Percentiles rank a stretch among this genome's conserved stretches.
phyloP scores from a whole-genome alignment of 2,113 vertebrate genomes.

The Toxotes jaculatrix region DNA sequence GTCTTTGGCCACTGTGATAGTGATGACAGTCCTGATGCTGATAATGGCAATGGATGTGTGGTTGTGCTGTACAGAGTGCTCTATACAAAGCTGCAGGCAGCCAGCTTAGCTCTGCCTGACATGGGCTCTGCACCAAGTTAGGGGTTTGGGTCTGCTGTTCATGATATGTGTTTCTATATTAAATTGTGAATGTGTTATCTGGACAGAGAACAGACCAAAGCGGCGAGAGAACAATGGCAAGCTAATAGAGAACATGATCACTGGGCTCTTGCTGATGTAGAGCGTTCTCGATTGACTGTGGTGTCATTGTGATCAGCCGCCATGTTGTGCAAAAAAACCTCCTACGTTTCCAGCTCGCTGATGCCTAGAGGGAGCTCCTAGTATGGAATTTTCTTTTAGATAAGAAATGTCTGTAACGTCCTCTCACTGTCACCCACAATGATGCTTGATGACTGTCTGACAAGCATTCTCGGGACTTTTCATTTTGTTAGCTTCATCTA shows the following conservation, averaged over 20 bases:
- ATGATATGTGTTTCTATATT: conserved; percentile 9
- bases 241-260: conserved; percentile 51
- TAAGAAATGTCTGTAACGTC: conserved; percentile 1
- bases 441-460: background rate
- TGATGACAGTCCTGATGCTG: conserved; percentile 69
- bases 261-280: conserved; percentile 22
- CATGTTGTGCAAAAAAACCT: conserved; percentile 38
- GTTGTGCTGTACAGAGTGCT: conserved; percentile 40
- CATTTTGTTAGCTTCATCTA: conserved; percentile 15
- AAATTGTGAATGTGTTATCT: conserved; percentile 22
- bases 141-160: conserved; percentile 31
- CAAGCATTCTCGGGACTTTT: conserved; percentile 33
- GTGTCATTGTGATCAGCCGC: conserved; percentile 51
- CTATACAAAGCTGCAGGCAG: conserved; percentile 43
- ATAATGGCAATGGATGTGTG: conserved; percentile 61
- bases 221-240: conserved; percentile 38
- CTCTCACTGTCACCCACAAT: conserved; percentile 20
- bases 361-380: conserved; percentile 41
- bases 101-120: conserved; percentile 50
- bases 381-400: conserved; percentile 21
- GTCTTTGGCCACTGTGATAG: conserved; percentile 53
- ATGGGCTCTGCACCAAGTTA: conserved; percentile 69
- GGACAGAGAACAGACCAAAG: conserved; percentile 33
- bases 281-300: conserved; percentile 37
- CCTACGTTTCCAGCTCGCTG: conserved; percentile 23